Evolutionary conservation across 2,888 invertebrate genomes (phyloP).

Genomic region (Abrostola triplasia): DNA sequence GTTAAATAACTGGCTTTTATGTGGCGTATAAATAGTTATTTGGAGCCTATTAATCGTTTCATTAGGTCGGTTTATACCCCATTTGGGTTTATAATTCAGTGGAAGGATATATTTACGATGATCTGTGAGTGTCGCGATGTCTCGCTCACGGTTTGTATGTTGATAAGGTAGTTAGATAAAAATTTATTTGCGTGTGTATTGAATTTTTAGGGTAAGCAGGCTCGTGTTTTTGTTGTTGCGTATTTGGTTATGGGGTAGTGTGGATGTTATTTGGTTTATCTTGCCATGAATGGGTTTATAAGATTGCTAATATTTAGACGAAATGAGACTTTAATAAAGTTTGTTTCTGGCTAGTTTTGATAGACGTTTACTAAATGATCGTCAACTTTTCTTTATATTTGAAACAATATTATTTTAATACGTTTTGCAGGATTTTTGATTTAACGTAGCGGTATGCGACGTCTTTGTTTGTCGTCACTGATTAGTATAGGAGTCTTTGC

Average conservation of each 20-base stretch:
- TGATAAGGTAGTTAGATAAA: slow-evolving; percentile 64
- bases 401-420: too few species aligned
- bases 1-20: slow-evolving; percentile 66
- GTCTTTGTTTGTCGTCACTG: too few species aligned
- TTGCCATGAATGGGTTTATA: not conserved
- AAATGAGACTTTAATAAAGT: too few species aligned
- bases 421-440: too few species aligned
- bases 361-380: too few species aligned
- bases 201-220: slow-evolving; percentile 66
- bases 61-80: slow-evolving; percentile 57
- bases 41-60: slow-evolving; percentile 69
- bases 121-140: slow-evolving; percentile 34
- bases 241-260: not conserved
- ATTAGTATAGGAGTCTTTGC: too few species aligned
- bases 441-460: too few species aligned
- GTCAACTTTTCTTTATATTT: too few species aligned
- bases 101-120: slow-evolving; percentile 56
- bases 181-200: slow-evolving; percentile 69
- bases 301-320: too few species aligned
- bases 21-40: slow-evolving; percentile 58
- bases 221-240: slow-evolving; percentile 5
- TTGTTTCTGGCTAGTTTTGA: too few species aligned
- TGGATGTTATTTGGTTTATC: not conserved
- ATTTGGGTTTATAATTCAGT: slow-evolving; percentile 57
- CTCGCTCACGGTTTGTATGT: slow-evolving; percentile 57